phyloP scores from a whole-genome alignment of 2,888 invertebrate species.

The Pocota personata region DNA sequence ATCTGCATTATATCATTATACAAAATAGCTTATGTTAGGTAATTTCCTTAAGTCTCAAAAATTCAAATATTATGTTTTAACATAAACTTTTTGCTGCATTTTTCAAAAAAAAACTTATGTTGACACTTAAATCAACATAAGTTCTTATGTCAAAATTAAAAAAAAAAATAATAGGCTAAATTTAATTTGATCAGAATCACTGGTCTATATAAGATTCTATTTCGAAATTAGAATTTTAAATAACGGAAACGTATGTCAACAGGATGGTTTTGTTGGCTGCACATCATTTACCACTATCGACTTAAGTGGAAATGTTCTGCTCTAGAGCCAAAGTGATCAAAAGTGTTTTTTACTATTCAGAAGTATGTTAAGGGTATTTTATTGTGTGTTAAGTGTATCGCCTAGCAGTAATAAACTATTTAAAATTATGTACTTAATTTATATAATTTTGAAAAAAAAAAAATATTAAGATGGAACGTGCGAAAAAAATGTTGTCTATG shows the following conservation, averaged over 20 bases:
- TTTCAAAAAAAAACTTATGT: constrained; percentile 7
- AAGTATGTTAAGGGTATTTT: not conserved
- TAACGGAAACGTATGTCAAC: not conserved
- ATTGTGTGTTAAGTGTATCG: too few relatives aligned
- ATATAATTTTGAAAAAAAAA: not conserved
- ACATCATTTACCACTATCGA: not conserved
- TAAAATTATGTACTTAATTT: not conserved
- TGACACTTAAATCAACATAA: not conserved
- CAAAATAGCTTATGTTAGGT: too few relatives aligned
- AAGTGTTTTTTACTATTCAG: not conserved
- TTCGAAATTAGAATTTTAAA: not conserved
- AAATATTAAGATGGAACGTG: too few relatives aligned
- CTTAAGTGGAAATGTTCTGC: not conserved
- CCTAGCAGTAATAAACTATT: too few relatives aligned
- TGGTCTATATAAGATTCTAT: not conserved
- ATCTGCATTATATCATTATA: too few relatives aligned
- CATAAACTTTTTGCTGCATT: too few relatives aligned
- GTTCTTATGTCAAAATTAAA: not conserved
- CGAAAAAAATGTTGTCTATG: not conserved
- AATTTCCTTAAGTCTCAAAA: not conserved
- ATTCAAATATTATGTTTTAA: not conserved
- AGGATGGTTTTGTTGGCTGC: not conserved
- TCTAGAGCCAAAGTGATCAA: too few relatives aligned
- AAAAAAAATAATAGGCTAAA: not conserved
- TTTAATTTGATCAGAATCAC: not conserved